Conservation (phyloP, 2,888 invertebrate genomes). For the Pterobdella sp. region DNA sequence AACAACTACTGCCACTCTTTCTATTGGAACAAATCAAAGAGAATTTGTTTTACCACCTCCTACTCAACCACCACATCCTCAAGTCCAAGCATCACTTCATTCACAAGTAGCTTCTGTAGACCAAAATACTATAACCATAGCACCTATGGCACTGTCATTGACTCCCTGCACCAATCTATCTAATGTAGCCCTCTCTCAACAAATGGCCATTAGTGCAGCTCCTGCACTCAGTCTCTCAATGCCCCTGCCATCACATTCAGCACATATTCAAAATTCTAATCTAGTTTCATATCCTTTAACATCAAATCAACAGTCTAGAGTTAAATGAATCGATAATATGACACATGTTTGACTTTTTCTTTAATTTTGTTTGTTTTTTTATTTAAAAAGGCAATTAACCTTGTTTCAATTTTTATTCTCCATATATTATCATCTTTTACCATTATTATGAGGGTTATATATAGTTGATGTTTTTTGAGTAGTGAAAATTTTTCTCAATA, state of each 20-base stretch:
- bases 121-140: constrained; percentile 29
- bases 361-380: neutral
- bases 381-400: neutral
- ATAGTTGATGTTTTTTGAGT: no score
- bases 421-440: neutral
- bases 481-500: no score
- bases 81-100: constrained; percentile 25
- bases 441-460: neutral
- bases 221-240: constrained; percentile 26
- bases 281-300: constrained; percentile 39
- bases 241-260: constrained; percentile 17
- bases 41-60: constrained; percentile 36
- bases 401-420: neutral
- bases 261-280: constrained; percentile 22
- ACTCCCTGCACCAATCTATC: constrained; percentile 26
- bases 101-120: constrained; percentile 20
- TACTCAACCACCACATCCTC: constrained; percentile 28
- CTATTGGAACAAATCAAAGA: constrained; percentile 33
- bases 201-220: constrained; percentile 15
- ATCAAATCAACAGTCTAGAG: constrained; percentile 26
- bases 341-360: neutral
- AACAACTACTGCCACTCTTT: constrained; percentile 31
- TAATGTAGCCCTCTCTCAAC: constrained; percentile 27
- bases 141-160: constrained; percentile 25
- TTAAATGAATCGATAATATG: no score